phyloP scores from a whole-genome alignment of 2,797 vertebrate genomes.

The Carapus acus region DNA sequence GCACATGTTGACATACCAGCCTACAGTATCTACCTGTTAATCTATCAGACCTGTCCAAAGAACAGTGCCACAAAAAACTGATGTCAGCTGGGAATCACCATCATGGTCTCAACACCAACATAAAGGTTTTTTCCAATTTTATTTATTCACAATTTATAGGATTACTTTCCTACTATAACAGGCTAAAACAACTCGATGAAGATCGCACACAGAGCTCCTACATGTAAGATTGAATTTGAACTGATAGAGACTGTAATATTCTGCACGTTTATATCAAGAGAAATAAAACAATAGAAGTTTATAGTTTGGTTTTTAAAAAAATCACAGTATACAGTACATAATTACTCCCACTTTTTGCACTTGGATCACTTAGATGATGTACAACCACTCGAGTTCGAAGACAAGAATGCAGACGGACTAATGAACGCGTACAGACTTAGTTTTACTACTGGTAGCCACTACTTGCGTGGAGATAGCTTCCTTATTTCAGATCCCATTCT shows the following conservation, averaged over 20 bases:
- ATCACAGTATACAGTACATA: slow-evolving; percentile 89
- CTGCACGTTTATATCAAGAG: slow-evolving; percentile 43
- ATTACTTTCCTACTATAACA: slow-evolving; percentile 44
- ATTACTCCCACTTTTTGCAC: slow-evolving; percentile 84
- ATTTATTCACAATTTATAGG: slow-evolving; percentile 57
- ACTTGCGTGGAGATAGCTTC: slow-evolving; percentile 96
- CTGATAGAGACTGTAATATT: slow-evolving; percentile 47
- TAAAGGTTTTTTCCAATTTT: slow-evolving; percentile 40
- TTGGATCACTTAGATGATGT: slow-evolving; percentile 82
- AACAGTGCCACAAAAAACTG: background rate
- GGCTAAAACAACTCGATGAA: slow-evolving; percentile 34
- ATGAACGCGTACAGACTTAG: slow-evolving; percentile 69
- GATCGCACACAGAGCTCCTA: slow-evolving; percentile 42
- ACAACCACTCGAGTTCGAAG: slow-evolving; percentile 80
- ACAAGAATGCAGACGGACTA: slow-evolving; percentile 42
- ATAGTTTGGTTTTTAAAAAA: slow-evolving; percentile 81
- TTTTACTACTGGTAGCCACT: slow-evolving; percentile 85
- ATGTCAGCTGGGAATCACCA: too few species aligned
- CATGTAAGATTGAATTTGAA: slow-evolving; percentile 44
- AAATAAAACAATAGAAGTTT: slow-evolving; percentile 53
- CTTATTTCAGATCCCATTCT: slow-evolving; percentile 87
- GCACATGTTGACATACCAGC: too few species aligned
- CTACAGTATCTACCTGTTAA: too few species aligned
- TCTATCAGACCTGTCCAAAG: too few species aligned
- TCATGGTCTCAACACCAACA: slow-evolving; percentile 3